phyloP scores from a whole-genome alignment of 35 echinoderm and acorn worm species.

The Apostichopus parvimensis region DNA sequence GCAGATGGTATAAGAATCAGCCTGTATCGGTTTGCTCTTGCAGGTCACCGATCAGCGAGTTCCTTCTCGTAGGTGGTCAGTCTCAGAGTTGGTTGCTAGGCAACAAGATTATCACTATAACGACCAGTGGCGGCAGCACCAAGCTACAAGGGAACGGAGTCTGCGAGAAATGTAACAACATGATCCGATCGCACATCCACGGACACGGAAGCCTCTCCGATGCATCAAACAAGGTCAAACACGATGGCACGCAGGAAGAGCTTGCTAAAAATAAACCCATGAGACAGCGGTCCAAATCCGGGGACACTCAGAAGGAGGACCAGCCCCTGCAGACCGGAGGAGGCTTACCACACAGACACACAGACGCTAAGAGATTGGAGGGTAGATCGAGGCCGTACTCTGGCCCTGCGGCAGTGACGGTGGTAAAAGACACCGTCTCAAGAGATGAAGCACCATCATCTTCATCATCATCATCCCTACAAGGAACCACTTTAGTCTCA shows the following conservation, averaged over 20 bases:
- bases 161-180: conserved; percentile 78
- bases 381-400: conserved; percentile 12
- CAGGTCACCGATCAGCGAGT: conserved; percentile 89
- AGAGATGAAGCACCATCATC: conserved; percentile 12
- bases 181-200: conserved; percentile 57
- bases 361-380: not conserved
- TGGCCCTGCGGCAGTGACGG: conserved; percentile 25
- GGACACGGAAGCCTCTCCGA: not conserved
- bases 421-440: not conserved
- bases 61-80: conserved; percentile 90
- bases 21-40: not conserved
- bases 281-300: conserved; percentile 90
- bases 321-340: not conserved
- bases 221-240: not conserved
- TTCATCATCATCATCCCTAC: not conserved
- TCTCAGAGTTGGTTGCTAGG: conserved; percentile 91
- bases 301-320: conserved; percentile 37
- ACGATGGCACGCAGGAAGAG: not conserved
- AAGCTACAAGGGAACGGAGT: conserved; percentile 78
- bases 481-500: not conserved
- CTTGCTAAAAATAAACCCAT: not conserved
- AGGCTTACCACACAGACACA: not conserved
- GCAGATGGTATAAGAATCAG: not conserved
- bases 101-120: conserved; percentile 98
- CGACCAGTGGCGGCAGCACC: conserved; percentile 95